These are phyloP conservation scores for Myrmophylax atrothorax DNA, from an alignment of 2,113 vertebrate species.

Conservation along the genomic window DNA sequence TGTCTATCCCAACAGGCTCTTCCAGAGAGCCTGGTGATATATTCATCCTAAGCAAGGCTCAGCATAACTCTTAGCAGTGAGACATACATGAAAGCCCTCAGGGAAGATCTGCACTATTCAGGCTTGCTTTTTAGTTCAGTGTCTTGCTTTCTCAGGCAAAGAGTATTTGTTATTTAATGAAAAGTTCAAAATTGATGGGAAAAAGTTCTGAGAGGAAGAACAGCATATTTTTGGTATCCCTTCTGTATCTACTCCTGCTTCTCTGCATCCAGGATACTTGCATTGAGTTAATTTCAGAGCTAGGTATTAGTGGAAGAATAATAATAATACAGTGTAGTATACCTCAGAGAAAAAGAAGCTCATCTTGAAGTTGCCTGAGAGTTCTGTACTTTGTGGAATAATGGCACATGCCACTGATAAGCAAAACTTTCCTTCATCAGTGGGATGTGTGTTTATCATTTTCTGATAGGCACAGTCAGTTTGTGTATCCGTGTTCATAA, in stretches of 20 bases:
- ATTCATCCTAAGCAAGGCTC: not conserved
- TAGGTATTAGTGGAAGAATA: not conserved
- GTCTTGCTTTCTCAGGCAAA: not conserved
- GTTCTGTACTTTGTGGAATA: not conserved
- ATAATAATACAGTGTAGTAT: not conserved
- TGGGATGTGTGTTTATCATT: not conserved
- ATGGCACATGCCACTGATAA: not conserved
- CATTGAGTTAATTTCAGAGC: not conserved
- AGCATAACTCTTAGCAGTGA: fast-evolving
- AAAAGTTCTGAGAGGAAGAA: not conserved
- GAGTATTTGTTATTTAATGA: not conserved
- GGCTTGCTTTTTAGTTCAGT: not conserved
- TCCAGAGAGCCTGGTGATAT: not conserved
- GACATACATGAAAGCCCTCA: not conserved
- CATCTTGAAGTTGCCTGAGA: not conserved
- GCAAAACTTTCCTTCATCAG: not conserved
- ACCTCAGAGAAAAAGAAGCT: not conserved
- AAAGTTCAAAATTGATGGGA: not conserved
- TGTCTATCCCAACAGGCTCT: not conserved
- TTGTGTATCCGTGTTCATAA: not conserved
- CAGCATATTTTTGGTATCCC: not conserved
- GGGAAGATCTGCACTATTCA: not conserved
- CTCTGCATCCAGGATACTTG: not conserved
- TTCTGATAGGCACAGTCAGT: not conserved
- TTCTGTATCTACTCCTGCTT: not conserved